Percentiles rank a stretch among this genome's conserved stretches.
Evolutionary conservation across 2,797 vertebrate species (phyloP).

Genomic region (Thripadectes ignobilis): DNA sequence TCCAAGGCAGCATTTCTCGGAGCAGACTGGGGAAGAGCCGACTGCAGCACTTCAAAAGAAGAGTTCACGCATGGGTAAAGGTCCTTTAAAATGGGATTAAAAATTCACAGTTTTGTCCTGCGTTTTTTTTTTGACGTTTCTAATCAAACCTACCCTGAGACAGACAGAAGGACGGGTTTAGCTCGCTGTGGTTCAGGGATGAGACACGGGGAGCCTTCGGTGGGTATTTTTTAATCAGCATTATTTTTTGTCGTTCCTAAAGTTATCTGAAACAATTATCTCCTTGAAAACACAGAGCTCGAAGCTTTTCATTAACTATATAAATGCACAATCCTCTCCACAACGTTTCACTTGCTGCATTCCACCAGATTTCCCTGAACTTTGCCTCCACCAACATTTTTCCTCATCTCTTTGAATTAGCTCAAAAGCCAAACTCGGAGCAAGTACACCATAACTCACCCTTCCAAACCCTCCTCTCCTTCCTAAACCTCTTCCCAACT

Average conservation of each 20-base stretch:
- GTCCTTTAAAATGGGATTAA: slow-evolving; percentile 44
- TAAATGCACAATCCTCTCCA: fast-evolving
- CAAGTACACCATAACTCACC: too few relatives aligned
- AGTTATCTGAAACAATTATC: not conserved
- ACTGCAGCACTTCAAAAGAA: slow-evolving; percentile 27
- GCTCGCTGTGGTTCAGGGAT: fast-evolving
- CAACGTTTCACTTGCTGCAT: not conserved
- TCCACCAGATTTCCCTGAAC: not conserved
- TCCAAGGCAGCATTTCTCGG: not conserved
- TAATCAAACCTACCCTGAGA: slow-evolving; percentile 31
- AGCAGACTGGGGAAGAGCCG: not conserved
- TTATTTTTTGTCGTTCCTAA: not conserved
- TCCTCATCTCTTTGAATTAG: not conserved
- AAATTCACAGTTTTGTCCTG: not conserved
- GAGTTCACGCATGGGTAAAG: slow-evolving; percentile 23
- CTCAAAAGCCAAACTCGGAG: too few relatives aligned
- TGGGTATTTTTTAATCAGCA: not conserved
- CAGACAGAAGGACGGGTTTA: not conserved
- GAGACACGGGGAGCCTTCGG: not conserved
- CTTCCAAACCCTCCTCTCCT: too few relatives aligned
- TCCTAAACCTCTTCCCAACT: not conserved
- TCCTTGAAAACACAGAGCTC: not conserved
- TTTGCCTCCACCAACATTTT: fast-evolving
- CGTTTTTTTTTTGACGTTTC: not conserved
- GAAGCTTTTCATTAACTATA: not conserved